These are phyloP conservation scores for Lutraria lutraria DNA, from an alignment of 2,888 invertebrate genomes.

Conservation along the genomic window DNA sequence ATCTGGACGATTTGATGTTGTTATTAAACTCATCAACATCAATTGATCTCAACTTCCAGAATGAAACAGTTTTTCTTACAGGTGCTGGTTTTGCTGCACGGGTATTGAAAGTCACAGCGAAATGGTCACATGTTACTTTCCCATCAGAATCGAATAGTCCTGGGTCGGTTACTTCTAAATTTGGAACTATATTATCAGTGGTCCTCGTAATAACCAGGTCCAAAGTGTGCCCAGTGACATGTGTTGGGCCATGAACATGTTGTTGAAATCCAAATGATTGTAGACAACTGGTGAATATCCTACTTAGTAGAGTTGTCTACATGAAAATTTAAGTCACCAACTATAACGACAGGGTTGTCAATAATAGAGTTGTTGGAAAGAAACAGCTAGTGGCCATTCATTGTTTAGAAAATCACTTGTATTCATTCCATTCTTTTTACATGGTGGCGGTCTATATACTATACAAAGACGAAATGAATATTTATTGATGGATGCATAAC, in stretches of 20 bases:
- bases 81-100: conserved; percentile 39
- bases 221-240: conserved; percentile 43
- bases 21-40: conserved; percentile 44
- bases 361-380: conserved; percentile 29
- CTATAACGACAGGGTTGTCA: too few species aligned
- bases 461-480: background rate
- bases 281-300: conserved; percentile 42
- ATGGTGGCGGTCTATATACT: conserved; percentile 40
- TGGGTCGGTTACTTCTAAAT: conserved; percentile 48
- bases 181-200: conserved; percentile 42
- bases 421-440: conserved; percentile 35
- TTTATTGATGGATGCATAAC: background rate
- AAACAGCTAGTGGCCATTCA: conserved; percentile 40
- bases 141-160: conserved; percentile 49
- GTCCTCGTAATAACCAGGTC: conserved; percentile 53
- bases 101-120: conserved; percentile 45
- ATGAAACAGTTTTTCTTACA: conserved; percentile 53
- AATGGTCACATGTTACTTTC: conserved; percentile 54
- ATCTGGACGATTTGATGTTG: conserved; percentile 25
- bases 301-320: too few species aligned
- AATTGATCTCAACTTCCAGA: conserved; percentile 45
- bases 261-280: conserved; percentile 50
- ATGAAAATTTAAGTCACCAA: too few species aligned
- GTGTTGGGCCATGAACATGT: conserved; percentile 50
- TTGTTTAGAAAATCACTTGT: conserved; percentile 31